Evolutionary conservation across 2,888 invertebrate genomes (phyloP).

Genomic region (Acrocyrtus sp.): DNA sequence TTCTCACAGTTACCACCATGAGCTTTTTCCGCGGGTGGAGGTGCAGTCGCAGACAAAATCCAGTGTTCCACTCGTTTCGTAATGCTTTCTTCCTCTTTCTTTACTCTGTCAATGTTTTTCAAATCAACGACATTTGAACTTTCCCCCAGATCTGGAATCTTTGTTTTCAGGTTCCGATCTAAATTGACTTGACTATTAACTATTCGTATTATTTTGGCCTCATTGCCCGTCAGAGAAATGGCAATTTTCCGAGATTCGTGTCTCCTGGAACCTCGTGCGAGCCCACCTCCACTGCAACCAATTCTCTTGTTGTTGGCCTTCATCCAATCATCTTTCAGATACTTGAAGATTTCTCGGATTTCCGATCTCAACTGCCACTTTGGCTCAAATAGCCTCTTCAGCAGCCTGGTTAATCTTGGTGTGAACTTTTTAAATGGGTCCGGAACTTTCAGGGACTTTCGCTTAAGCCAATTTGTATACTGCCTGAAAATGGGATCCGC

Average conservation of each 20-base stretch:
- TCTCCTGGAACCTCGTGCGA: too few relatives aligned
- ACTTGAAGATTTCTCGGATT: constrained; percentile 72
- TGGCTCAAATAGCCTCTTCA: constrained; percentile 77
- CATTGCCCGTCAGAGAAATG: too few relatives aligned
- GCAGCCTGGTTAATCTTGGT: constrained; percentile 75
- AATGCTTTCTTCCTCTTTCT: constrained; percentile 20
- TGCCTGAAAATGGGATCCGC: constrained; percentile 76
- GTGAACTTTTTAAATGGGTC: constrained; percentile 73
- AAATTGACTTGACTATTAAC: too few relatives aligned
- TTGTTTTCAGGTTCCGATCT: not conserved
- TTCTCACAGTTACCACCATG: too few relatives aligned
- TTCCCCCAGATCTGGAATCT: not conserved
- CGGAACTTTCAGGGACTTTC: constrained; percentile 72
- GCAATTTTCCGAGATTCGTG: too few relatives aligned
- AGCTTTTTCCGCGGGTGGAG: too few relatives aligned
- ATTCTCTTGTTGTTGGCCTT: too few relatives aligned
- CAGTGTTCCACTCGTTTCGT: constrained; percentile 25
- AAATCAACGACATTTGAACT: too few relatives aligned
- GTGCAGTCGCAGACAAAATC: constrained; percentile 13
- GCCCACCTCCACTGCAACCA: too few relatives aligned
- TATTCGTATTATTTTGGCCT: too few relatives aligned
- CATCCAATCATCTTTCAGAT: constrained; percentile 72
- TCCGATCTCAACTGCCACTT: constrained; percentile 74
- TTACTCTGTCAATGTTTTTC: too few relatives aligned
- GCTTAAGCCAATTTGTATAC: constrained; percentile 73